A percentile compares a stretch with the other conserved stretches of the same genome.
phyloP scores from a whole-genome alignment of 2,888 invertebrate species.

The Arctia plantaginis region DNA sequence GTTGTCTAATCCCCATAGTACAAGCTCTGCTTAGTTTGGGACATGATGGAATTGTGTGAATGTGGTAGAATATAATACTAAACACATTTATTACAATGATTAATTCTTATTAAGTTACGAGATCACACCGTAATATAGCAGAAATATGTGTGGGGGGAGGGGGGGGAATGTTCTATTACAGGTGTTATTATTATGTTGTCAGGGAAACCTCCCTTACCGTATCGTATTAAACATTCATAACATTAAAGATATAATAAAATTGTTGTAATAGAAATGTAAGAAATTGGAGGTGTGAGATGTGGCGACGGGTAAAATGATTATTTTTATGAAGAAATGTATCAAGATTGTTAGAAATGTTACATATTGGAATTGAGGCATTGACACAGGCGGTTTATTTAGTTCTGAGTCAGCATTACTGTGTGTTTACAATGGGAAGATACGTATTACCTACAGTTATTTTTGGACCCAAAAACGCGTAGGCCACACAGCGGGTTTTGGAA shows the following conservation, averaged over 20 bases:
- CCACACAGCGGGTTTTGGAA: too few species aligned
- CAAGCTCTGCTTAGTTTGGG: too few species aligned
- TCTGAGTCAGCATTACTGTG: too few species aligned
- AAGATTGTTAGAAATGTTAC: neutral
- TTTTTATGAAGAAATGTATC: neutral
- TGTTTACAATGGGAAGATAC: too few species aligned
- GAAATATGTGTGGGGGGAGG: neutral
- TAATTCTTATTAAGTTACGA: slow-evolving; percentile 2
- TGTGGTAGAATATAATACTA: too few species aligned
- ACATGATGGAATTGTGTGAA: too few species aligned
- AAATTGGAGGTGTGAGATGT: neutral
- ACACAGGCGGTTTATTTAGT: too few species aligned
- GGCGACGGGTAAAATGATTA: neutral
- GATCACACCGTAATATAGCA: neutral
- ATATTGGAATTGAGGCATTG: neutral
- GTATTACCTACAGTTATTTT: too few species aligned
- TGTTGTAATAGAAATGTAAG: neutral
- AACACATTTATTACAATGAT: too few species aligned
- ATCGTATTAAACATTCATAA: neutral
- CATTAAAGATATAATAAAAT: slow-evolving; percentile 2
- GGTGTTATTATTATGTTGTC: slow-evolving; percentile 8
- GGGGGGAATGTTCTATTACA: neutral
- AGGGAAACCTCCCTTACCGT: neutral
- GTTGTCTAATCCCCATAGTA: too few species aligned
- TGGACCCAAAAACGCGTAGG: too few species aligned